phyloP scores from a whole-genome alignment of 2,113 vertebrate genomes.

The Etheostoma cragini region DNA sequence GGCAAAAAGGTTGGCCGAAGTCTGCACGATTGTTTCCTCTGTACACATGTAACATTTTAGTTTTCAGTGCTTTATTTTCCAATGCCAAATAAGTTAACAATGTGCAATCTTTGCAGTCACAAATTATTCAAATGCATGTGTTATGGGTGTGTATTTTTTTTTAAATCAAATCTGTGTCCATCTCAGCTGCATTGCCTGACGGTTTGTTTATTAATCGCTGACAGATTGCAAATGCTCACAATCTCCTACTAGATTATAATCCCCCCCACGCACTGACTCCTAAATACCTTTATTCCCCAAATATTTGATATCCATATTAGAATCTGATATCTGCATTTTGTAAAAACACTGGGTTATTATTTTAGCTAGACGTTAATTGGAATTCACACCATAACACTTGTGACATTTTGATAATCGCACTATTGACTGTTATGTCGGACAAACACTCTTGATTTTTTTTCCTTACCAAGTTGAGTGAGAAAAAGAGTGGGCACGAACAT shows the following conservation, averaged over 20 bases:
- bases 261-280: constrained; percentile 18
- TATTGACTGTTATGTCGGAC: constrained; percentile 84
- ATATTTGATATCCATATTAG: constrained; percentile 33
- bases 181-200: constrained; percentile 2
- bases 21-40: constrained; percentile 48
- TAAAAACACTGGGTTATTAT: constrained; percentile 61
- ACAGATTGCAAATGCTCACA: constrained; percentile 55
- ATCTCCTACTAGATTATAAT: constrained; percentile 42
- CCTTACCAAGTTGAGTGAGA: constrained; percentile 81
- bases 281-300: not conserved
- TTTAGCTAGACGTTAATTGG: constrained; percentile 78
- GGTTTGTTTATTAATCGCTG: constrained; percentile 38
- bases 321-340: constrained; percentile 48
- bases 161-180: constrained; percentile 8
- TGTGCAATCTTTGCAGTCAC: constrained; percentile 1
- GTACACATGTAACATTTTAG: constrained; percentile 33
- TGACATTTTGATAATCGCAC: constrained; percentile 85
- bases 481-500: constrained; percentile 83
- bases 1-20: constrained; percentile 69
- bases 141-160: not conserved
- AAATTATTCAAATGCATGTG: constrained; percentile 35
- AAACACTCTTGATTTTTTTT: constrained; percentile 76
- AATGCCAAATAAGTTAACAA: constrained; percentile 22
- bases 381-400: constrained; percentile 82
- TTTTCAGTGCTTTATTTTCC: constrained; percentile 1